These are phyloP conservation scores for Troglohyphantes excavatus DNA, from an alignment of 2,888 invertebrate species.

Conservation along the genomic window DNA sequence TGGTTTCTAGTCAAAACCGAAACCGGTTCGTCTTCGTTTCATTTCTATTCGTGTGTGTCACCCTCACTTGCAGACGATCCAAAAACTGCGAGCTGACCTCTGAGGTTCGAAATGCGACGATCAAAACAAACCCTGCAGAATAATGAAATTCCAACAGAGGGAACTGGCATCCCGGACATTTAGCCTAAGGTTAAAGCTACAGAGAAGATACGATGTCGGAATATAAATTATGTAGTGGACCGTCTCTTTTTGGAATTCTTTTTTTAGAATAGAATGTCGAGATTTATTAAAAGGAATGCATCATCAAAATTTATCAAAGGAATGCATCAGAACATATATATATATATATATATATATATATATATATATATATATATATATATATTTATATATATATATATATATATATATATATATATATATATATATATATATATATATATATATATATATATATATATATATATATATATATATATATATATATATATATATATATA, in stretches of 20 bases:
- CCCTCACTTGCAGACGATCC: neutral
- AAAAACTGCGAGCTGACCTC: constrained; percentile 19
- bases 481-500: too few relatives aligned
- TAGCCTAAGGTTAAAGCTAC: neutral
- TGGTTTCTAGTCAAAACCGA: neutral
- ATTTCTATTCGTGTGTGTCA: neutral
- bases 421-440: too few relatives aligned
- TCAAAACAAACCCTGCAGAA: neutral
- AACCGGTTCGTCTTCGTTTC: neutral
- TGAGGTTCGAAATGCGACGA: constrained; percentile 7
- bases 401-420: too few relatives aligned
- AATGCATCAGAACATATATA: too few relatives aligned
- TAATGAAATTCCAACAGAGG: neutral
- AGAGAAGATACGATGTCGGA: neutral
- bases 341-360: too few relatives aligned
- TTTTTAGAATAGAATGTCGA: neutral
- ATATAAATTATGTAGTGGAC: neutral
- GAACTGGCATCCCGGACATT: neutral
- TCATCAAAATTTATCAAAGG: too few relatives aligned
- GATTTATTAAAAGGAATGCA: too few relatives aligned
- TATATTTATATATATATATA: too few relatives aligned
- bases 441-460: too few relatives aligned
- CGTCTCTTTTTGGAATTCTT: neutral
- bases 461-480: too few relatives aligned
- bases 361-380: too few relatives aligned